Percentiles rank a stretch among this genome's conserved stretches.
phyloP scores from a whole-genome alignment of 2,888 invertebrate genomes.

The Apamea anceps region DNA sequence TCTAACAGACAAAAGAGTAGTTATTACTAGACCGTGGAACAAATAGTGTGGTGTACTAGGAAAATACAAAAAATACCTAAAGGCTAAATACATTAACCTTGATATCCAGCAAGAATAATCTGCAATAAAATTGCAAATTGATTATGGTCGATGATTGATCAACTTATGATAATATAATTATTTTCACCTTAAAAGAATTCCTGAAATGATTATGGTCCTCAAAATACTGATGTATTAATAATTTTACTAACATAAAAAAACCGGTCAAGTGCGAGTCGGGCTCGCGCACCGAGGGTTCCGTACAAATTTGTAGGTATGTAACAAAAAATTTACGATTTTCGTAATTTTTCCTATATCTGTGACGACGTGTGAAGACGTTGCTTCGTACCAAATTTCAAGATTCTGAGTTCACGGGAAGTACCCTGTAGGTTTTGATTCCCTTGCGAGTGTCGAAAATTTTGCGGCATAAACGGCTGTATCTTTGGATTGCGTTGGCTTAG shows the following conservation, averaged over 20 bases:
- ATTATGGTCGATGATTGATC: conserved; percentile 18
- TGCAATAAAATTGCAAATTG: conserved; percentile 32
- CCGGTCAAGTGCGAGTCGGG: too few species aligned
- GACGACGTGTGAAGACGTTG: too few species aligned
- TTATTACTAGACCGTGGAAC: background rate
- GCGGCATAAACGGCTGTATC: too few species aligned
- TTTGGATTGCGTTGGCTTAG: too few species aligned
- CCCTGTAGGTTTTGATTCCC: too few species aligned
- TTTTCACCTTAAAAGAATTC: background rate
- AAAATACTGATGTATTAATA: background rate
- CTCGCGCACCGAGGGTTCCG: too few species aligned
- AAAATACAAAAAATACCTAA: conserved; percentile 1
- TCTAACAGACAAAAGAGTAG: background rate
- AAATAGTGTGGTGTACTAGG: background rate
- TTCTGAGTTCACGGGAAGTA: too few species aligned
- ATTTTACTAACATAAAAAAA: background rate
- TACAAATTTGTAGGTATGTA: too few species aligned
- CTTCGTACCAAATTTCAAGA: too few species aligned
- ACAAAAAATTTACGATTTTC: too few species aligned
- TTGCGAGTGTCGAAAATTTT: too few species aligned
- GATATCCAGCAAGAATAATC: conserved; percentile 18
- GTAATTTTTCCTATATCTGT: too few species aligned
- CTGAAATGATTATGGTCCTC: background rate
- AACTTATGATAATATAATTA: conserved; percentile 35
- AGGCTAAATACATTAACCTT: conserved; percentile 18